Evolutionary conservation across 2,888 invertebrate genomes (phyloP).

Genomic region (Gymnoscelis rufifasciata): DNA sequence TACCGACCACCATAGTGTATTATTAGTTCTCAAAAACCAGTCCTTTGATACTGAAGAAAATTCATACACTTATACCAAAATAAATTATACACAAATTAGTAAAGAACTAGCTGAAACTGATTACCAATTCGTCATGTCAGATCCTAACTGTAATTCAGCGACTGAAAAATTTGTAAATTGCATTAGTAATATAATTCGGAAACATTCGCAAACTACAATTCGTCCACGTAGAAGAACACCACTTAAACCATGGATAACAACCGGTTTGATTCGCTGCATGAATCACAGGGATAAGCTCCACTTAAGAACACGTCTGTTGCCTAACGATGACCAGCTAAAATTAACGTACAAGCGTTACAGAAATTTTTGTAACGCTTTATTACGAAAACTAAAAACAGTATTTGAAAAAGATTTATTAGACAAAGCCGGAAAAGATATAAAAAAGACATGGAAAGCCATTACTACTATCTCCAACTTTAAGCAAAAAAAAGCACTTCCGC

Average conservation of each 20-base stretch:
- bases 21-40: neutral
- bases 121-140: neutral
- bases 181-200: neutral
- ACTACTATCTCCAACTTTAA: neutral
- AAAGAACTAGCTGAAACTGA: neutral
- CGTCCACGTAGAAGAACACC: neutral
- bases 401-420: neutral
- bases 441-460: neutral
- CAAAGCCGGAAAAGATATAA: neutral
- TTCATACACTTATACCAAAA: neutral
- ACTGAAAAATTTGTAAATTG: neutral
- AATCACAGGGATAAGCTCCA: neutral
- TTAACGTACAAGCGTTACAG: neutral
- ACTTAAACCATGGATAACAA: neutral
- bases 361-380: neutral
- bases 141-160: neutral
- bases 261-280: neutral
- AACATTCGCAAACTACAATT: neutral
- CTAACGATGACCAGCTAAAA: neutral
- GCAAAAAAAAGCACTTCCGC: neutral
- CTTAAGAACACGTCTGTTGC: neutral
- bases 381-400: neutral
- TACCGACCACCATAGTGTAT: neutral
- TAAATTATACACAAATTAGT: neutral
- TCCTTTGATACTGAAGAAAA: neutral